Conservation (phyloP, 2,797 vertebrate genomes). For the Coregonus sp. region DNA sequence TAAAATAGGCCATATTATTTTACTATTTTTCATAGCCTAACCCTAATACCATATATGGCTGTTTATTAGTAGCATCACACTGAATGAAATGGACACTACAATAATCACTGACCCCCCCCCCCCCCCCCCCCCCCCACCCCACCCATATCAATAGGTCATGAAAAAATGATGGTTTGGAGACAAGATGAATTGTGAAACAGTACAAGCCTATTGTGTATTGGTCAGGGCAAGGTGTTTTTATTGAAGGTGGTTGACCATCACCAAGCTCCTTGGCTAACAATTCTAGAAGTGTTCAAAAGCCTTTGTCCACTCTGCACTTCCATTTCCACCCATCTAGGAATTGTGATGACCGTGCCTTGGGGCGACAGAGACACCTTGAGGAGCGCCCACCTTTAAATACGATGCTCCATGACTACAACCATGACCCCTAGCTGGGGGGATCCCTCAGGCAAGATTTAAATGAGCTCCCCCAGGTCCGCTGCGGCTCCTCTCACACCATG, state of each 20-base stretch:
- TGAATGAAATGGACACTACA: slow-evolving; percentile 18
- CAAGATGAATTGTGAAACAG: slow-evolving; percentile 44
- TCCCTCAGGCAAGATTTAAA: slow-evolving; percentile 85
- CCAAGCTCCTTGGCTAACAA: slow-evolving; percentile 68
- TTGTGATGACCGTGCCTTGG: slow-evolving; percentile 80
- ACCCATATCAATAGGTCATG: slow-evolving; percentile 39
- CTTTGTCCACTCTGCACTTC: slow-evolving; percentile 77
- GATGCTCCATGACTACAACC: slow-evolving; percentile 76
- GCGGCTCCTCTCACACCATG: slow-evolving; percentile 54
- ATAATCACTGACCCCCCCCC: slow-evolving; percentile 45
- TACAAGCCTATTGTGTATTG: slow-evolving; percentile 51
- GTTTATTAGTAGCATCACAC: neutral
- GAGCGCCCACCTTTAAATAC: slow-evolving; percentile 81
- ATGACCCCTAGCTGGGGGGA: slow-evolving; percentile 81
- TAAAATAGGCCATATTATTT: slow-evolving; percentile 19
- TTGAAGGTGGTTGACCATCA: slow-evolving; percentile 65
- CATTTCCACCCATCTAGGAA: slow-evolving; percentile 77
- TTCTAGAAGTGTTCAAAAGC: slow-evolving; percentile 79
- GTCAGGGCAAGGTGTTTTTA: slow-evolving; percentile 48
- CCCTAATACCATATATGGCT: neutral
- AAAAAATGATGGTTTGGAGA: slow-evolving; percentile 25
- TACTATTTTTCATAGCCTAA: neutral
- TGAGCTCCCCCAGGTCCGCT: slow-evolving; percentile 80
- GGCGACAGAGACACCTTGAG: slow-evolving; percentile 82
- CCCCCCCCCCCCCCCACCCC: too few relatives aligned